A percentile compares a stretch with the other conserved stretches of the same genome.
These are phyloP conservation scores for Gymnocheta viridis DNA, from an alignment of 2,888 invertebrate species.

Conservation along the genomic window DNA sequence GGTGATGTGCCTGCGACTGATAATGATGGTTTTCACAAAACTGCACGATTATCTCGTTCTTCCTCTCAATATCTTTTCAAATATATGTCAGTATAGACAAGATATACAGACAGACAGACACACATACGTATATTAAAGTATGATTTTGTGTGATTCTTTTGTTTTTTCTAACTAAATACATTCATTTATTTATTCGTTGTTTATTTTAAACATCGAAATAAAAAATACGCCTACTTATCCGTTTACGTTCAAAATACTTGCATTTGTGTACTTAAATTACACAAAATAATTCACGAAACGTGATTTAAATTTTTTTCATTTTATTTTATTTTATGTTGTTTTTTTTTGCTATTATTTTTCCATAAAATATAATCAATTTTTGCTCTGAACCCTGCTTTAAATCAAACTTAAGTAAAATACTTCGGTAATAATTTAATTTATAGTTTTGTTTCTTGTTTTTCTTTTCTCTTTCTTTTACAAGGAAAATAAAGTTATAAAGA, in stretches of 20 bases:
- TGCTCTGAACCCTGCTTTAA: conserved; percentile 20
- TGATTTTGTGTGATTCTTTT: conserved; percentile 29
- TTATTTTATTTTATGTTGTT: conserved; percentile 6
- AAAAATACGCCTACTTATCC: conserved; percentile 64
- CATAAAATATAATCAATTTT: conserved; percentile 30
- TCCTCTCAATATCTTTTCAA: conserved; percentile 47
- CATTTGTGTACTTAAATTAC: conserved; percentile 60
- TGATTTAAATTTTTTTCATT: conserved; percentile 54
- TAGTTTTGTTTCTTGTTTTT: not conserved
- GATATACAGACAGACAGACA: not conserved
- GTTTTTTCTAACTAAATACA: conserved; percentile 21
- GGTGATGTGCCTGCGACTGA: conserved; percentile 20
- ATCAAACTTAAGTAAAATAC: conserved; percentile 13
- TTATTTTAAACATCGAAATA: conserved; percentile 59
- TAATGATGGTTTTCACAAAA: conserved; percentile 33
- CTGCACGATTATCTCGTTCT: conserved; percentile 62
- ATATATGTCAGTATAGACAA: conserved; percentile 59
- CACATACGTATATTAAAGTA: conserved; percentile 32
- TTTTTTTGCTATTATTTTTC: not conserved
- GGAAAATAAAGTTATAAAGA: conserved; percentile 45
- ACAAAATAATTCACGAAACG: conserved; percentile 66
- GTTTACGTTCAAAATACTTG: not conserved
- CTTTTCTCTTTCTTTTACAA: not conserved
- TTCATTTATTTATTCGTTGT: conserved; percentile 49
- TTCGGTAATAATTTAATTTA: conserved; percentile 4